Percentiles rank a stretch among this genome's conserved stretches.
phyloP scores from a whole-genome alignment of 2,797 vertebrate species.

The Tadarida brasiliensis region DNA sequence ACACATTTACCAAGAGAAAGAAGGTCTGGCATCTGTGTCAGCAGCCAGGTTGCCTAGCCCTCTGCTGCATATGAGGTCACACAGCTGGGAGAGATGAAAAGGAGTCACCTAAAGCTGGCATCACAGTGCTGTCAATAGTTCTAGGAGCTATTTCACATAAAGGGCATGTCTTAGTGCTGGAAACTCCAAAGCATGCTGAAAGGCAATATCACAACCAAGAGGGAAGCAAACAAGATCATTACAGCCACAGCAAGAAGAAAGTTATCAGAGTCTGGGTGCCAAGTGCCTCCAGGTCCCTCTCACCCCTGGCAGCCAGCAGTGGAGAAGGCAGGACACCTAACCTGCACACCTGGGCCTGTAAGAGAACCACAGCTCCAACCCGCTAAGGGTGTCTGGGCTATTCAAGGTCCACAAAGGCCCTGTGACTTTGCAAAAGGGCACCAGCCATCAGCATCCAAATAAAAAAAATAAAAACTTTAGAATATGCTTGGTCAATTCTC shows the following conservation, averaged over 20 bases:
- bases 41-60: not conserved
- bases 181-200: not conserved
- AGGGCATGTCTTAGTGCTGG: not conserved
- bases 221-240: not conserved
- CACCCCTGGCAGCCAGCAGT: not conserved
- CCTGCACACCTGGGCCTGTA: not conserved
- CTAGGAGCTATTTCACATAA: not conserved
- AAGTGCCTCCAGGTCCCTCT: not conserved
- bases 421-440: not conserved
- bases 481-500: not conserved
- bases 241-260: not conserved
- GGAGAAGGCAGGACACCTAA: not conserved
- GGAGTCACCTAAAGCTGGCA: not conserved
- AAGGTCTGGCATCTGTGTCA: not conserved
- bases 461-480: not conserved
- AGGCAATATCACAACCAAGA: not conserved
- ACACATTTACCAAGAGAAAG: not conserved
- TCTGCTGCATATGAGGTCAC: not conserved
- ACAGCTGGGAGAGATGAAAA: not conserved
- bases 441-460: not conserved
- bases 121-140: not conserved
- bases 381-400: not conserved
- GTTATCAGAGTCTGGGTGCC: not conserved
- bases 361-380: not conserved
- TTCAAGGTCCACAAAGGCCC: not conserved